Percentiles rank a stretch among this genome's conserved stretches.
Conservation (phyloP, 2,797 vertebrate genomes). For the Sarcoramphus papa region DNA sequence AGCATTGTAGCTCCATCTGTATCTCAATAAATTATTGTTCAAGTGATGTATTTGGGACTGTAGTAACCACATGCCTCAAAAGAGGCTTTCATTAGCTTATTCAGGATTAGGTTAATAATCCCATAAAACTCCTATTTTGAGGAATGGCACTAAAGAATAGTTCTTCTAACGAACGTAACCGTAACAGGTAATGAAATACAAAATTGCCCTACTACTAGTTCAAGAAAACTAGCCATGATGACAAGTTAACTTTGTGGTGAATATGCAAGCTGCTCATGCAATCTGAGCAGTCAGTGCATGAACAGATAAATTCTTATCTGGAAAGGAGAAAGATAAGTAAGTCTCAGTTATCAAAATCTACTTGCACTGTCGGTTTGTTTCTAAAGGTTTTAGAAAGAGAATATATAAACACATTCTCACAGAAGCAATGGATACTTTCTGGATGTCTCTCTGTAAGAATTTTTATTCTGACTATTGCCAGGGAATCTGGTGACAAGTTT, state of each 20-base stretch:
- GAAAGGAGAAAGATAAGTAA: background rate
- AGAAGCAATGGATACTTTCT: background rate
- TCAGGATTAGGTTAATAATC: conserved; percentile 56
- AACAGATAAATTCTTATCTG: background rate
- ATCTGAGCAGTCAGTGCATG: background rate
- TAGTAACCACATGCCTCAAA: background rate
- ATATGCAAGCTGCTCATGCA: background rate
- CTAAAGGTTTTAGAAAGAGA: background rate
- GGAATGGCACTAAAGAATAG: background rate
- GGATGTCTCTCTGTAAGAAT: background rate
- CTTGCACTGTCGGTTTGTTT: background rate
- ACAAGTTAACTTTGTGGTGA: background rate
- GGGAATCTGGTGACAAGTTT: background rate
- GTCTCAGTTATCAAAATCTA: background rate
- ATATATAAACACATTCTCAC: background rate
- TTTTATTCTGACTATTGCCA: background rate
- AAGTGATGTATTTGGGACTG: background rate
- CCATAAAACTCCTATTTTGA: conserved; percentile 10
- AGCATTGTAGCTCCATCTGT: background rate
- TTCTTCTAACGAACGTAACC: background rate
- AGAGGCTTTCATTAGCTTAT: conserved; percentile 55
- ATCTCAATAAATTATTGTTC: background rate
- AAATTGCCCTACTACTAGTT: background rate
- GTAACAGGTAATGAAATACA: background rate
- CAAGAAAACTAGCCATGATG: background rate